These are phyloP conservation scores for Trichonephila inaurata DNA, from an alignment of 1,140 invertebrate species.

Conservation along the genomic window DNA sequence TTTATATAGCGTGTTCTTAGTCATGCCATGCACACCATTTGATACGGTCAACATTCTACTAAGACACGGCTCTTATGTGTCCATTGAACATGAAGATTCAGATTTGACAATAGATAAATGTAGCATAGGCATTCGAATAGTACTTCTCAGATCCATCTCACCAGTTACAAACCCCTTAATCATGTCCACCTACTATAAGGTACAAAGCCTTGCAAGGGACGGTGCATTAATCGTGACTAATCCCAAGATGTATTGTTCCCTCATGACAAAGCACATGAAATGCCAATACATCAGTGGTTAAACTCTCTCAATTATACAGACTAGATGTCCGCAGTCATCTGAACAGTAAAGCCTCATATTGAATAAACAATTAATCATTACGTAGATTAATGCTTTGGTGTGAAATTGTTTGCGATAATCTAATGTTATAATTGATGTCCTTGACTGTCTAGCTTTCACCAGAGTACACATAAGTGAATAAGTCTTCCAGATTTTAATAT, in stretches of 20 bases:
- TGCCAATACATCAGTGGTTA: slow-evolving; percentile 40
- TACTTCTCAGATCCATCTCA: not conserved
- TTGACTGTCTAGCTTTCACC: not conserved
- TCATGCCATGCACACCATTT: not conserved
- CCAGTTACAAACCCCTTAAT: slow-evolving; percentile 44
- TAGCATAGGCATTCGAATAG: not conserved
- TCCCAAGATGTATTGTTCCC: slow-evolving; percentile 8
- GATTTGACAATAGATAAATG: slow-evolving; percentile 7
- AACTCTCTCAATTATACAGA: slow-evolving; percentile 16
- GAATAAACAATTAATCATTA: slow-evolving; percentile 24
- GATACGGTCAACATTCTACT: not conserved
- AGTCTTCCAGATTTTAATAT: not conserved
- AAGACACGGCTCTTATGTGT: not conserved
- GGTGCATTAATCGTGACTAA: slow-evolving; percentile 21
- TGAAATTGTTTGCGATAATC: slow-evolving; percentile 12
- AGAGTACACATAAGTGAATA: not conserved
- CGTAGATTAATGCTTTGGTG: not conserved
- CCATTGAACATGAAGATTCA: not conserved
- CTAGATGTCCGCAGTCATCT: not conserved
- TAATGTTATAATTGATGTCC: not conserved
- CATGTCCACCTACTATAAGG: not conserved
- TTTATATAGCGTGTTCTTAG: not conserved
- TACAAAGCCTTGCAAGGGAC: slow-evolving; percentile 11
- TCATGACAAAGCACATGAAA: slow-evolving; percentile 40
- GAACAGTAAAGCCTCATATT: not conserved